Base-by-base conservation (phyloP, 2,888 invertebrate species). In the Epsilonema sp. region DNA sequence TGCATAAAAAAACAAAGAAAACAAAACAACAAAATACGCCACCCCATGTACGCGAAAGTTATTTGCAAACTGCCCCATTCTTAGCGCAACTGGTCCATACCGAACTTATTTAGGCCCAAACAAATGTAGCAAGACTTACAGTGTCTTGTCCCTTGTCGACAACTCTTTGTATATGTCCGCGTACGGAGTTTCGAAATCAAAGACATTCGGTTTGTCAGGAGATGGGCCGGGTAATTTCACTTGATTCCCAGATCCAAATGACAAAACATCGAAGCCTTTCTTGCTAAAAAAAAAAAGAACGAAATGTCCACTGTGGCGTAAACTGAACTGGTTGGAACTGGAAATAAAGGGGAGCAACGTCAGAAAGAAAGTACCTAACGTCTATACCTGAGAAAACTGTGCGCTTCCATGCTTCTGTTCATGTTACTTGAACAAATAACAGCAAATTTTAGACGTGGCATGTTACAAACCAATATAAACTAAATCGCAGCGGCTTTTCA, bases 321-420 rank as follows among this genome's bases (percentile, higher is more conserved):
- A n/a, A n/a, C n/a, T n/a, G n/a, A n/a, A n/a, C n/a, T n/a, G n/a
- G n/a, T n/a, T n/a, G n/a, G n/a, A n/a, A n/a, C n/a, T n/a, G n/a
- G n/a, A n/a, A n/a, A n/a, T n/a, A n/a, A n/a, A n/a, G n/a, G n/a
- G n/a, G n/a, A n/a, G n/a, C n/a, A n/a, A n/a, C n/a, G n/a, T n/a
- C n/a, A n/a, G n/a, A n/a, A n/a, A n/a, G n/a, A n/a, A n/a, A n/a
- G n/a, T n/a, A n/a, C n/a, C n/a, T n/a, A n/a, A n/a, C n/a, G n/a
- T n/a, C n/a, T n/a, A n/a, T 68, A 78, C 78, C 75, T 74, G 43
- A 97, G 71, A 68, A 90, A 89, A 49, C 84, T 84, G 71, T 99
- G 97, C 19, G 94, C 94, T 72, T 97, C 97, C 97, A 97, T 97
- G 61, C 90, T 92, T 49, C 97, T 76, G 66, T 97, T 97, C 87